These are phyloP conservation scores for Agonopterix heracliana DNA, from an alignment of 2,888 invertebrate genomes.

Conservation along the genomic window DNA sequence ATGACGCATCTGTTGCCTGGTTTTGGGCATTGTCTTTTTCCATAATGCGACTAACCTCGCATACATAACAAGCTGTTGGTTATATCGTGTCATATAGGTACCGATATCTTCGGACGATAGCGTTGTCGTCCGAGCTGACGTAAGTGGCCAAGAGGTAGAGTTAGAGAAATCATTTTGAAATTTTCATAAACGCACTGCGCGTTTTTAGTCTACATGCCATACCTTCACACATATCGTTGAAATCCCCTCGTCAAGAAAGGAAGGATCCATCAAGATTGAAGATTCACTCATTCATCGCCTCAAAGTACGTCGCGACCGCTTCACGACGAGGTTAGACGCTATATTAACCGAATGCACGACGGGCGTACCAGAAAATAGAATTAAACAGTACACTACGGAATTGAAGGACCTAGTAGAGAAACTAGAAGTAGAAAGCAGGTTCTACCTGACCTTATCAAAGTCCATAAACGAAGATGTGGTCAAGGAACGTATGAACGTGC, in stretches of 20 bases:
- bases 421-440: not conserved
- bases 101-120: no score
- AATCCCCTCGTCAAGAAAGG: not conserved
- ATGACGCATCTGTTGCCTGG: no score
- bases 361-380: not conserved
- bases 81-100: no score
- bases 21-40: no score
- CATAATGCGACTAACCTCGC: no score
- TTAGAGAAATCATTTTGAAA: no score
- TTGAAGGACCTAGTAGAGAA: not conserved
- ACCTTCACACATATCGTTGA: no score
- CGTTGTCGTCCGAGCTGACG: no score
- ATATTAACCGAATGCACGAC: not conserved
- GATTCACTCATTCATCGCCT: not conserved
- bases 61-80: no score
- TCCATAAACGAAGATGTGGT: not conserved
- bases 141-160: no score
- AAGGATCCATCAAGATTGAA: not conserved
- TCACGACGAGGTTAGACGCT: not conserved
- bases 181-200: no score
- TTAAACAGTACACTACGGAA: not conserved
- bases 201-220: no score
- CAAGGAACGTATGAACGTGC: not conserved
- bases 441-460: not conserved
- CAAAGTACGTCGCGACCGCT: not conserved